Conservation (phyloP, 2,797 vertebrate species). For the Poliocrania exsul region DNA sequence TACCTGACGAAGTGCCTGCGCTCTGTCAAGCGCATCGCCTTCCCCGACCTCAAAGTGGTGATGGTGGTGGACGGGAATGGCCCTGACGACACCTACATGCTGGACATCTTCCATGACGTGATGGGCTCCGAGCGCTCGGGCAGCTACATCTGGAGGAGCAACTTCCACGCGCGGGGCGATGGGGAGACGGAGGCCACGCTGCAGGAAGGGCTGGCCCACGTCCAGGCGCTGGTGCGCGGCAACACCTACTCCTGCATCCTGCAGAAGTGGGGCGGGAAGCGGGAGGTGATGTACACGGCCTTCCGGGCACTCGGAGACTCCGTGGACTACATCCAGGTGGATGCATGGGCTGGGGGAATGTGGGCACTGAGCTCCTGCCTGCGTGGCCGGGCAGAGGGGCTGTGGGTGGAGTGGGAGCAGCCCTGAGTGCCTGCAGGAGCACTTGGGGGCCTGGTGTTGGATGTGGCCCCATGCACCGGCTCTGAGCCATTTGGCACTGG, state of each 20-base stretch:
- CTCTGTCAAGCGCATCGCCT: constrained; percentile 89
- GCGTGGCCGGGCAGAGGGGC: fast-evolving
- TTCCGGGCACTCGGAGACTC: constrained; percentile 94
- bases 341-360: background rate
- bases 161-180: constrained; percentile 84
- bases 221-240: constrained; percentile 82
- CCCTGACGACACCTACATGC: constrained; percentile 93
- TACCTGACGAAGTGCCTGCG: constrained; percentile 95
- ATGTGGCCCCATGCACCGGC: fast-evolving
- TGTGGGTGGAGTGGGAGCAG: background rate
- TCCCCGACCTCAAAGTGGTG: constrained; percentile 91
- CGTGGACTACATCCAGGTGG: constrained; percentile 96
- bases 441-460: background rate
- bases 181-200: constrained; percentile 81
- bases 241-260: constrained; percentile 91
- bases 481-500: background rate
- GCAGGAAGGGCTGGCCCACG: constrained; percentile 80
- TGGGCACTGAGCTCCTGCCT: fast-evolving
- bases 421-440: fast-evolving
- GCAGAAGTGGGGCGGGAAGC: constrained; percentile 98
- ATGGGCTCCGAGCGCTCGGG: constrained; percentile 87
- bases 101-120: constrained; percentile 97
- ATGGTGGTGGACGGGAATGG: constrained; percentile 96
- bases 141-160: constrained; percentile 91
- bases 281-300: constrained; percentile 99